Base-by-base conservation (phyloP, 2,113 vertebrate genomes). In the Syrrhaptes paradoxus region DNA sequence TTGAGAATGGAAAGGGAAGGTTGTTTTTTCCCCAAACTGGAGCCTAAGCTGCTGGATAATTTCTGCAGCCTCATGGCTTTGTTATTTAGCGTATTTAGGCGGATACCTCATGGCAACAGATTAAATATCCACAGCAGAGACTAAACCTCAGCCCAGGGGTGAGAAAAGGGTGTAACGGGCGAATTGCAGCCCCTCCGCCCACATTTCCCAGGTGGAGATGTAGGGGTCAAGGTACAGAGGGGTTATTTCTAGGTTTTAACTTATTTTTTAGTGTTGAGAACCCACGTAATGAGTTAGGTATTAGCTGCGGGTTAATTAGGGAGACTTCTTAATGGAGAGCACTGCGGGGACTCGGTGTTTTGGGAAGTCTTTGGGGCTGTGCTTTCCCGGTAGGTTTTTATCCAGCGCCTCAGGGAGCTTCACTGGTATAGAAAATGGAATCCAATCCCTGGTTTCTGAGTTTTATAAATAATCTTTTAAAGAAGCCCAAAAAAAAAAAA, bases 161-260 rank as follows among this genome's bases (percentile, higher is more conserved):
- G 51, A 36, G 38, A 59, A 55, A 22, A 24, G 32, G 38, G 17
- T 13, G 3, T 10, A 29, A 18, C 1, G 8, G 32, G 41, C 28
- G 67, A 55, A 41, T 1, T 8, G 4, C 36, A 32, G 29, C 25
- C 24, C 5, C 7, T 62, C 66, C 17, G 8, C n/a, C 49, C 46
- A 1, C 7, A 0, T 36, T 57, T 76, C 49, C 36, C 28, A 52
- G 26, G 43, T 1, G 6, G 32, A 67, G 17, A 17, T 6, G 0
- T 2, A 3, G 17, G 16, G 9, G 10, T 43, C 0, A 1, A 49
- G 73, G 59, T 31, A 8, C 4, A 9, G 31, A 46, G 26, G 22
- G 41, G 5, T 29, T 76, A 22, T 46, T 81, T 71, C 46, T n/a
- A 75, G 19, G 13, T 4, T 59, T 82, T 54, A 20, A 13, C 17